These are phyloP conservation scores for Apeltes quadracus DNA, from an alignment of 2,113 vertebrate genomes.

Conservation along the genomic window DNA sequence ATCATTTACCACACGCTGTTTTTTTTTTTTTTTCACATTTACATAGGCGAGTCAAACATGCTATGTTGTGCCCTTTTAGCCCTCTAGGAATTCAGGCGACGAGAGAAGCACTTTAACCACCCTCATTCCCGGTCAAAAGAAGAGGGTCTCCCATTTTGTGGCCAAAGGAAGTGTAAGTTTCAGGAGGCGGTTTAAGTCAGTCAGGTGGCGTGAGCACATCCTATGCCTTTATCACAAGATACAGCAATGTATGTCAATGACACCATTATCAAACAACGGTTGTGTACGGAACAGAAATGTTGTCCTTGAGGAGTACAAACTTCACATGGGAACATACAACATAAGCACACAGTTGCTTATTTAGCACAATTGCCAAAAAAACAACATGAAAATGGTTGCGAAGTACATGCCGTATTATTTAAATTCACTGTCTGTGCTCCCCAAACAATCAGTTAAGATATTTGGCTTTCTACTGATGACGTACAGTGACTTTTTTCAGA, in stretches of 20 bases:
- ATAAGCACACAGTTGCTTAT: too few relatives aligned
- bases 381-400: not conserved
- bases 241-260: not conserved
- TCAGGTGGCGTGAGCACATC: not conserved
- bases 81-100: conserved; percentile 73
- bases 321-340: not conserved
- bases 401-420: not conserved
- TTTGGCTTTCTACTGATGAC: not conserved
- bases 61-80: conserved; percentile 55
- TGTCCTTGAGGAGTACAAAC: not conserved
- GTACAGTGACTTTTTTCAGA: not conserved
- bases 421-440: not conserved
- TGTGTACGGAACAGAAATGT: not conserved
- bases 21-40: not conserved
- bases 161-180: conserved; percentile 87
- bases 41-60: not conserved
- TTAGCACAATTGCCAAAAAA: not conserved
- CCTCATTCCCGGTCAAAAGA: conserved; percentile 92
- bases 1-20: not conserved
- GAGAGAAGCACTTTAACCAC: conserved; percentile 86
- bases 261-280: not conserved
- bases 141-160: conserved; percentile 92
- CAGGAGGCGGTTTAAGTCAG: not conserved
- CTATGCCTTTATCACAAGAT: not conserved
- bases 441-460: not conserved